A percentile compares a stretch with the other conserved stretches of the same genome.
These are phyloP conservation scores for Tenualosa ilisha DNA, from an alignment of 2,797 vertebrate genomes.

Conservation along the genomic window DNA sequence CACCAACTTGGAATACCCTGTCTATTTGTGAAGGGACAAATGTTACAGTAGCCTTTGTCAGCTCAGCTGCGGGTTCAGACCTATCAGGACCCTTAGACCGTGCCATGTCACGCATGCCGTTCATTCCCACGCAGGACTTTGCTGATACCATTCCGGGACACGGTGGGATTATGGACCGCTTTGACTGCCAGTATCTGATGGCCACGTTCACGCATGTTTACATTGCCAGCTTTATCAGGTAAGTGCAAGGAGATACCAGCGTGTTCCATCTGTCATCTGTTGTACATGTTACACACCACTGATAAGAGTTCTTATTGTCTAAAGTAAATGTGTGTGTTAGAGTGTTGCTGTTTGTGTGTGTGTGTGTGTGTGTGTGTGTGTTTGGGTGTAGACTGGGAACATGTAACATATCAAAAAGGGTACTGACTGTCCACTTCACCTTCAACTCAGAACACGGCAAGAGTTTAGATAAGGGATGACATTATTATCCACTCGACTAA, in stretches of 20 bases:
- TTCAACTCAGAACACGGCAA: neutral
- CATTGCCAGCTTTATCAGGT: conserved; percentile 99
- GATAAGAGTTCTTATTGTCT: too few relatives aligned
- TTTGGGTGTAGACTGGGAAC: neutral
- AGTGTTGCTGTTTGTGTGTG: neutral
- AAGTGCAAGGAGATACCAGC: conserved; percentile 1
- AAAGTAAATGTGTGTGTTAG: too few relatives aligned
- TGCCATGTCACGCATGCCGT: neutral
- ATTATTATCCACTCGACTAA: neutral
- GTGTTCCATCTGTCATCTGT: too few relatives aligned
- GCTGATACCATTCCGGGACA: conserved; percentile 98
- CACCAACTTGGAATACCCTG: too few relatives aligned
- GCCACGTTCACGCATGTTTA: conserved; percentile 98
- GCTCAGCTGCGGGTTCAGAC: too few relatives aligned
- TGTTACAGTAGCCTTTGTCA: neutral
- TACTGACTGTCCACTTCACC: neutral
- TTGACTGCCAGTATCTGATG: conserved; percentile 99
- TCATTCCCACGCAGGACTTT: conserved; percentile 82
- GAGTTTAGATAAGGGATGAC: neutral
- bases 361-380: neutral
- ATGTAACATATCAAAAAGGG: neutral
- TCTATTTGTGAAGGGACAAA: neutral
- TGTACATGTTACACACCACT: too few relatives aligned
- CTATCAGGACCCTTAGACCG: too few relatives aligned
- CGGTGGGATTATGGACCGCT: conserved; percentile 97